Evolutionary conservation across 2,888 invertebrate species (phyloP), one percentile per base, ranked within the genome.

Genomic region (Charanyca ferruginea): DNA sequence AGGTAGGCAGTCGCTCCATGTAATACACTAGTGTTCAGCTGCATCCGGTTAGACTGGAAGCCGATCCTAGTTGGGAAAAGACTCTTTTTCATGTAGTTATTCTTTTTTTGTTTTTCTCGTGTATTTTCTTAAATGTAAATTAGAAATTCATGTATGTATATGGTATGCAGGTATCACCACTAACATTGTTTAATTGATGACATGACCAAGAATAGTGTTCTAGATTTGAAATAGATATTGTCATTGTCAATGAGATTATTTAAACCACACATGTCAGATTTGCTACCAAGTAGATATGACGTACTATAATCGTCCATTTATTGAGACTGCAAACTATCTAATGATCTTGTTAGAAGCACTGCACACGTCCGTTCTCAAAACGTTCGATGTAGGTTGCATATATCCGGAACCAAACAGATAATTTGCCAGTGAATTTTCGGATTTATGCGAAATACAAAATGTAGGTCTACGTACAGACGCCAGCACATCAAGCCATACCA

Each of bases 381-480:
- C 49, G 16, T 22, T 16, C 1, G 13, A 41, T 55, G 22, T 55
- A 41, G 28, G 53, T 9, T 2, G 2, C 28, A 32, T 2, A n/a
- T 28, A 45, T 42, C 44, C 38, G 48, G 49, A 16, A 18, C 25
- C 11, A 8, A 18, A 18, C 3, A 13, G n/a, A 11, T 20, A 4
- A 32, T 11, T 45, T n/a, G 3, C 8, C 8, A 16, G 8, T 3
- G 9, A 18, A 38, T 6, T 25, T 45, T 38, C 8, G 8, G n/a
- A 18, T 9, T 2, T 2, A 22, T 18, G 20, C 3, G 16, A n/a
- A n/a, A 9, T 16, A 2, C 35, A 3, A 57, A 62, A 47, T 47
- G 28, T 65, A 65, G 8, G 28, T 53, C 18, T 9, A 32, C 9
- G 3, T n/a, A n/a, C n/a, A n/a, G n/a, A n/a, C n/a, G n/a, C n/a